Evolutionary conservation across 2,113 vertebrate species (phyloP), one percentile per base, ranked within the genome.

Genomic region (Myrmophylax atrothorax): DNA sequence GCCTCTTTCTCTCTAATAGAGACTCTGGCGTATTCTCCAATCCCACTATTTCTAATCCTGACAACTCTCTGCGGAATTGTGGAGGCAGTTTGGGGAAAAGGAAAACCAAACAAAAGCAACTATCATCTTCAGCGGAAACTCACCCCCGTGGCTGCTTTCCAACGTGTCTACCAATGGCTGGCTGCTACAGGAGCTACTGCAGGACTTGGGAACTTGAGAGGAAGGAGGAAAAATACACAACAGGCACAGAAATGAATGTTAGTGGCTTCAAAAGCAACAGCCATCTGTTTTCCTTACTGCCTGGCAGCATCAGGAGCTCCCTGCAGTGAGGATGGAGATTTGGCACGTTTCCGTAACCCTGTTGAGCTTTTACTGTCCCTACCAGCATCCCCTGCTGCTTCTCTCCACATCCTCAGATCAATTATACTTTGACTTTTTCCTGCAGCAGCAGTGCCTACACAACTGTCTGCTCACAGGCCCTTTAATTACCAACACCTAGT

Each of bases 211-310:
- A 84, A 89, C 73, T 85, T 33, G 4, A 87, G 49, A 58, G 40
- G 46, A 89, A 85, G 68, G 46, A 88, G 52, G 29, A 90, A 94
- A 95, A 94, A 92, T 68, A 94, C 64, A 87, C 72, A 94, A 74
- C 55, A 67, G 63, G 60, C 72, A 90, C 60, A 93, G 76, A 95
- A 90, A 86, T 84, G 2, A 86, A 58, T 78, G 47, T 84, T 77
- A 92, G 64, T 77, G 64, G 56, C 82, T 94, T 94, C 89, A 95
- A 88, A 95, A 89, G 92, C 85, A 90, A 53, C 64, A 72, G 83
- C 93, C 95, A 96, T 96, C 95, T 96, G 96, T 92, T 96, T 96
- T 92, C 52, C 87, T 80, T 70, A 78, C 64, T 90, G 72, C 85
- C 76, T 96, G 92, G 88, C 92, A 94, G 85, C 47, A 56, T 60